phyloP scores from a whole-genome alignment of 1,140 invertebrate genomes.

The Thrips palmi region DNA sequence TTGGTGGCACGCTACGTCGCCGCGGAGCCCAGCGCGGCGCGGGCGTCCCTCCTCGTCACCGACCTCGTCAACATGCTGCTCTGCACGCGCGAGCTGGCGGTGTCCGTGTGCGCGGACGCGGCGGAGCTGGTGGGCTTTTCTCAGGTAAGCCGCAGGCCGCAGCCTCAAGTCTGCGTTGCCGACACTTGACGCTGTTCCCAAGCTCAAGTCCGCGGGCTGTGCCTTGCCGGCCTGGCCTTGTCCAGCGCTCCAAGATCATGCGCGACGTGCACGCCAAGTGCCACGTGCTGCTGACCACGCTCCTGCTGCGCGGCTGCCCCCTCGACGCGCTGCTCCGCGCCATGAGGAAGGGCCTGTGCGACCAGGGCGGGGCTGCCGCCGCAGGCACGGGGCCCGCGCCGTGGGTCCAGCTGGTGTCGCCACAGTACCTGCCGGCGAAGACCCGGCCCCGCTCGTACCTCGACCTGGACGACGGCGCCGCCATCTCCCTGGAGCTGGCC shows the following conservation, averaged over 20 bases:
- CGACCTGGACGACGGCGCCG: too few relatives aligned
- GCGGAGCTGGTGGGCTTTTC: slow-evolving; percentile 38
- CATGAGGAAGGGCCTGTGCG: too few relatives aligned
- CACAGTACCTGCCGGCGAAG: too few relatives aligned
- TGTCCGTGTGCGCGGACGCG: slow-evolving; percentile 34
- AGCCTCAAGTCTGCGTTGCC: background rate
- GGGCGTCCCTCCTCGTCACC: slow-evolving; percentile 39
- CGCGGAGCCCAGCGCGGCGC: slow-evolving; percentile 36
- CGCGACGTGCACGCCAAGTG: slow-evolving; percentile 62
- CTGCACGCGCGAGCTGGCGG: slow-evolving; percentile 44
- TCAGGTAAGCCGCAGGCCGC: slow-evolving; percentile 14
- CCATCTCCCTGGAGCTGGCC: slow-evolving; percentile 43
- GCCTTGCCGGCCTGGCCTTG: too few relatives aligned
- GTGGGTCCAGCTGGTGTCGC: slow-evolving; percentile 44
- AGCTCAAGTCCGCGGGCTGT: too few relatives aligned
- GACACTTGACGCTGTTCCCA: too few relatives aligned
- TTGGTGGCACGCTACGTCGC: slow-evolving; percentile 49
- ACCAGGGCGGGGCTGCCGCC: too few relatives aligned
- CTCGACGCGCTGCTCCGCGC: too few relatives aligned
- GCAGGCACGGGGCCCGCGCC: too few relatives aligned
- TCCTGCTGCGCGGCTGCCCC: slow-evolving; percentile 47
- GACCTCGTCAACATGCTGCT: slow-evolving; percentile 55
- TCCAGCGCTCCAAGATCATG: slow-evolving; percentile 41
- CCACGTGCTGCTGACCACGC: slow-evolving; percentile 45
- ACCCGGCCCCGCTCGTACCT: too few relatives aligned